Evolutionary conservation across 2,888 invertebrate genomes (phyloP).

Genomic region (Scaptomyza cyrtandrae): DNA sequence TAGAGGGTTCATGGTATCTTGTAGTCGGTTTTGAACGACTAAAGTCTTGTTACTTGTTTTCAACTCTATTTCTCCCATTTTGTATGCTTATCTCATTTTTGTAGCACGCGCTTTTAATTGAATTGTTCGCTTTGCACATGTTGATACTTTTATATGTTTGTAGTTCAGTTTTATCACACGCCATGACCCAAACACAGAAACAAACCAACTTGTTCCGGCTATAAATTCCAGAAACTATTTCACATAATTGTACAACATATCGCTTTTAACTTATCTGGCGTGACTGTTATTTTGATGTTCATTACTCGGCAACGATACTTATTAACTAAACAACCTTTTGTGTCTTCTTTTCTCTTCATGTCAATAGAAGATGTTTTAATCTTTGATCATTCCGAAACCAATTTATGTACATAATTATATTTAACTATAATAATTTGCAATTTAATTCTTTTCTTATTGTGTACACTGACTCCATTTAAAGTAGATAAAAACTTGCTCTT

Average conservation of each 20-base stretch:
- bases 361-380: neutral
- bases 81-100: neutral
- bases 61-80: neutral
- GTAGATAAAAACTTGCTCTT: no score
- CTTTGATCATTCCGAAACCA: neutral
- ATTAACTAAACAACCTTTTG: neutral
- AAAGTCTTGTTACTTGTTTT: no score
- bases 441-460: no score
- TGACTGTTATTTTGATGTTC: neutral
- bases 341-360: neutral
- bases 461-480: no score
- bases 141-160: neutral
- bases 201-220: slow-evolving; percentile 28
- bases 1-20: no score
- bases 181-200: slow-evolving; percentile 37
- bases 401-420: neutral
- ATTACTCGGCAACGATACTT: neutral
- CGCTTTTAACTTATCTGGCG: slow-evolving; percentile 10
- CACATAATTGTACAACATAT: neutral
- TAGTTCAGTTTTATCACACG: slow-evolving; percentile 35
- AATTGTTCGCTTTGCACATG: slow-evolving; percentile 54
- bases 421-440: neutral
- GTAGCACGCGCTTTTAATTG: slow-evolving; percentile 54
- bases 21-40: no score
- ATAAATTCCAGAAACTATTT: slow-evolving; percentile 13